Base-by-base conservation (phyloP, 2,888 invertebrate genomes). In the Ophion ellenae region DNA sequence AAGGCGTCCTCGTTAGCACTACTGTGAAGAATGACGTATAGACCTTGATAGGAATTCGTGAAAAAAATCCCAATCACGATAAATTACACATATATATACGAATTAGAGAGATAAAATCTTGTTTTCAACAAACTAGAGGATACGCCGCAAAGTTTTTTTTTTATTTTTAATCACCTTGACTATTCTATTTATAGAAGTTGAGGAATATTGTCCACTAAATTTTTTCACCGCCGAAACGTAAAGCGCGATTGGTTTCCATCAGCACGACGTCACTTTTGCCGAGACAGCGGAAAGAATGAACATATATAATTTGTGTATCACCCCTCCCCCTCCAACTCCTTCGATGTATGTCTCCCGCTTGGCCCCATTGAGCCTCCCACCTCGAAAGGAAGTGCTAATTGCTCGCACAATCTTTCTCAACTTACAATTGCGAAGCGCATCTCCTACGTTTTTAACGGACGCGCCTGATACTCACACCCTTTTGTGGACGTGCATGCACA, bases 371-470 rank as follows among this genome's bases (percentile, higher is more conserved):
- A 61, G 24, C 32, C 71, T 71, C 71, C 71, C 66, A 80, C 64
- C 57, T 40, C 40, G 28, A 40, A 61, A 59, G 20, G 70, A 61
- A 64, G 40, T 81, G 83, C 83, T 86, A 86, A 85, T 83, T 83
- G 80, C 69, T 61, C 59, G 69, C 57, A 66, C 69, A 80, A 83
- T 73, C 63, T 83, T 83, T 80, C 76, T 73, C 83, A 86, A 86
- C 85, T 86, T 81, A 83, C 85, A 83, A 85, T 83, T 81, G 76
- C 83, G 71, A 86, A 86, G 83, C 83, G 79, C 73, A 80, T 63
- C 76, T 47, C 76, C n/a, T 78, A 45, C 79, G 63, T 61, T 78
- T 78, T 73, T 57, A 57, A 69, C 73, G 75, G 81, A 73, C 67
- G 83, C 79, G 70, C 79, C 80, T 73, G 80, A 66, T 73, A 28